Conservation (phyloP, 2,113 vertebrate genomes). For the Gorsachius goisagi region DNA sequence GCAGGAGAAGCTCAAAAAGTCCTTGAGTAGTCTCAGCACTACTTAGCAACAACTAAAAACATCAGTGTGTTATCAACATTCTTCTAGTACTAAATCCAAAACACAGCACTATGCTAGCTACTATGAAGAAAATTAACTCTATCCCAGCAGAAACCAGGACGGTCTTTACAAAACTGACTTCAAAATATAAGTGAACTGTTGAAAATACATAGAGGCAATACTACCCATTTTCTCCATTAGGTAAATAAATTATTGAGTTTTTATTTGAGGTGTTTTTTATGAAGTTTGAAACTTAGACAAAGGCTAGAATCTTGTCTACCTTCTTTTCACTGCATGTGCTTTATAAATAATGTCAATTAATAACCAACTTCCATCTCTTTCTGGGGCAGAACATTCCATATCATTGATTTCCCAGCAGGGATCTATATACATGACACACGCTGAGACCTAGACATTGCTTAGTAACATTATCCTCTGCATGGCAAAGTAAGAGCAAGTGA, state of each 20-base stretch:
- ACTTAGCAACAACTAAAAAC: no score
- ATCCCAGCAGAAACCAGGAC: no score
- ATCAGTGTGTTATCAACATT: no score
- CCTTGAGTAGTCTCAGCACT: no score
- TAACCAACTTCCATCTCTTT: not conserved
- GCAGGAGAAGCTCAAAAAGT: no score
- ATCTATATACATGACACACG: not conserved
- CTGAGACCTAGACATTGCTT: not conserved
- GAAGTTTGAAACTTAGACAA: not conserved
- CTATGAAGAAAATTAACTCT: no score
- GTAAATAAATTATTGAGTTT: not conserved
- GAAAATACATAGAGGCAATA: not conserved
- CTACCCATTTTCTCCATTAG: not conserved
- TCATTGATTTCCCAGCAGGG: not conserved
- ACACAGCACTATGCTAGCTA: no score
- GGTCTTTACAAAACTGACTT: not conserved
- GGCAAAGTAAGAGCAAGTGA: not conserved
- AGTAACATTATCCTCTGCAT: not conserved
- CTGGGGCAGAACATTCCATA: not conserved
- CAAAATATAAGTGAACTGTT: not conserved
- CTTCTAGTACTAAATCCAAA: no score
- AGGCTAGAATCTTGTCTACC: not conserved
- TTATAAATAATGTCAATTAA: conserved; percentile 21
- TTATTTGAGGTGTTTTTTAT: not conserved
- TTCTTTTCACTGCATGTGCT: not conserved